Conservation (phyloP, 2,888 invertebrate species). For the Coenonympha glycerion region DNA sequence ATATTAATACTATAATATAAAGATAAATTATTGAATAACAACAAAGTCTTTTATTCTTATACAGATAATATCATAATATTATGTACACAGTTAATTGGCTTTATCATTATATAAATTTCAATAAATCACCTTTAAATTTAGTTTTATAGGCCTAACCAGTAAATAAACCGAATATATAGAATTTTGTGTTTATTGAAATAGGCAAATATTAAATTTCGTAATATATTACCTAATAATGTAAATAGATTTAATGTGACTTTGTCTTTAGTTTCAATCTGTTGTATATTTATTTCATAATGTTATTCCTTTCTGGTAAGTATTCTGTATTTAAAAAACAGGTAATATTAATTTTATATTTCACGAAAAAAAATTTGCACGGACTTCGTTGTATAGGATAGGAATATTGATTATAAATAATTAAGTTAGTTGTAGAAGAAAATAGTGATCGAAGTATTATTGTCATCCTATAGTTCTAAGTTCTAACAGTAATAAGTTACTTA, state of each 20-base stretch:
- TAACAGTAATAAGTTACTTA: constrained; percentile 1
- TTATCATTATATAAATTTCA: too few relatives aligned
- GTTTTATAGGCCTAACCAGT: constrained; percentile 10
- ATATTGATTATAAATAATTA: constrained; percentile 12
- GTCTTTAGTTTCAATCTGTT: constrained; percentile 18
- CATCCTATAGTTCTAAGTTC: constrained; percentile 7
- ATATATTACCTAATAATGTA: constrained; percentile 18
- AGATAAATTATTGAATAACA: too few relatives aligned
- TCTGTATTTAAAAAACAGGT: background rate
- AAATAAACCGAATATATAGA: constrained; percentile 4
- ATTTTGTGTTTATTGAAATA: background rate
- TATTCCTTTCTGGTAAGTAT: constrained; percentile 12
- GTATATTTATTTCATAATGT: constrained; percentile 33
- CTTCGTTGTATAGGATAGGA: constrained; percentile 15
- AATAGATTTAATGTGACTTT: constrained; percentile 52
- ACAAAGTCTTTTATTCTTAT: too few relatives aligned
- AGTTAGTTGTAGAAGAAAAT: constrained; percentile 17
- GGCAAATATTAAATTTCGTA: constrained; percentile 16
- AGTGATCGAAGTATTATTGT: constrained; percentile 3
- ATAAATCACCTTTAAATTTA: background rate
- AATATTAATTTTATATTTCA: constrained; percentile 13
- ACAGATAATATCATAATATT: too few relatives aligned
- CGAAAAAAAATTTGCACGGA: constrained; percentile 14
- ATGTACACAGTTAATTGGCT: too few relatives aligned
- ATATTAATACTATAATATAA: too few relatives aligned